These are phyloP conservation scores for Asarcornis scutulata DNA, from an alignment of 2,113 vertebrate species.

Conservation along the genomic window DNA sequence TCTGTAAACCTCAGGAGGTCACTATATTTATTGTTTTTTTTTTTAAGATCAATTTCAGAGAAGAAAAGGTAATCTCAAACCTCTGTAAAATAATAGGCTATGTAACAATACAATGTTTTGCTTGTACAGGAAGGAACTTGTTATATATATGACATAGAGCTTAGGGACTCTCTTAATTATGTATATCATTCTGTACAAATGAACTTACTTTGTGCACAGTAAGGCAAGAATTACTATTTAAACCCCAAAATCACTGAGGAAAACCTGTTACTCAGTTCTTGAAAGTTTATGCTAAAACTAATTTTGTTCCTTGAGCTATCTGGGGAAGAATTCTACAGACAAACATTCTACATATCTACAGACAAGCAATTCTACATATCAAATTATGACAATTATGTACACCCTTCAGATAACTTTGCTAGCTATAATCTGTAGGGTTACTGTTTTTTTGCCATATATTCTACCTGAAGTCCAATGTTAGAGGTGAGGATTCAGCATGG, in stretches of 20 bases:
- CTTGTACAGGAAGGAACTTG: neutral
- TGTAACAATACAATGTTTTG: neutral
- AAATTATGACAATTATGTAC: neutral
- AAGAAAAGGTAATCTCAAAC: neutral
- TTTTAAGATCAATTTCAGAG: neutral
- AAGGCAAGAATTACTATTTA: neutral
- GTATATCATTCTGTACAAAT: neutral
- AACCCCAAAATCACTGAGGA: neutral
- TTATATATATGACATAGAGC: neutral
- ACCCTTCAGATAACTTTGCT: neutral
- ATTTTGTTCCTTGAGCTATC: neutral
- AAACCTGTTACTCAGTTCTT: neutral
- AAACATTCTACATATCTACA: neutral
- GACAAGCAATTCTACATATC: neutral
- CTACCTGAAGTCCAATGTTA: neutral
- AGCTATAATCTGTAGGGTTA: neutral
- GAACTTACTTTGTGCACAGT: neutral
- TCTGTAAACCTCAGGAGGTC: neutral
- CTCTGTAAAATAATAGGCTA: neutral
- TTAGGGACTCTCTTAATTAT: neutral
- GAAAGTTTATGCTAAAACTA: neutral
- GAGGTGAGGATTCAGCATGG: neutral
- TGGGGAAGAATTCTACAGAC: neutral
- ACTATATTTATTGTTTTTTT: neutral
- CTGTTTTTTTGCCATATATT: neutral